Conservation (phyloP, 2,888 invertebrate species). For the Sympetrum striolatum region DNA sequence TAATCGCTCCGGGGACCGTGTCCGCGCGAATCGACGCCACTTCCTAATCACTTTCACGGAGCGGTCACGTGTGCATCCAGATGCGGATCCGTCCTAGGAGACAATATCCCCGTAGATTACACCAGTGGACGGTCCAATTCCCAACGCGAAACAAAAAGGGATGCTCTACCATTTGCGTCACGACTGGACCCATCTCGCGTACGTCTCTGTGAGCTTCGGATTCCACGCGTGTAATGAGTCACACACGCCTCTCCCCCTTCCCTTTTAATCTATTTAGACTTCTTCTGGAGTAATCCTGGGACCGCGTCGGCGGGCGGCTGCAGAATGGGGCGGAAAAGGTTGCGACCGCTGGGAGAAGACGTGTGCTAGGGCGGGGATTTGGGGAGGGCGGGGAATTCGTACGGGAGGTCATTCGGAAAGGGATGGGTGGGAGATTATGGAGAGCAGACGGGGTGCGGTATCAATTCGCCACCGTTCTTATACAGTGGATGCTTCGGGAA, state of each 20-base stretch:
- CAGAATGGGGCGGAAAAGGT: background rate
- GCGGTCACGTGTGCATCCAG: constrained; percentile 22
- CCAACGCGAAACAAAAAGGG: constrained; percentile 7
- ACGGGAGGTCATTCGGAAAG: background rate
- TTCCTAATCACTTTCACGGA: constrained; percentile 25
- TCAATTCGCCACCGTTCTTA: constrained; percentile 41
- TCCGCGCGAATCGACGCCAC: background rate
- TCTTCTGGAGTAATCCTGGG: constrained; percentile 17
- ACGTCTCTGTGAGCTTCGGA: constrained; percentile 18
- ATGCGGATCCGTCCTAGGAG: background rate
- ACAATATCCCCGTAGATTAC: background rate
- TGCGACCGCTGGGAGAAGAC: background rate
- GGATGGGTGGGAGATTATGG: constrained; percentile 4
- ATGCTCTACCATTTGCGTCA: constrained; percentile 29
- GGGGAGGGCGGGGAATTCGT: background rate
- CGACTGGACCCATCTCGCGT: background rate
- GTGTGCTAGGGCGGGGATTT: background rate
- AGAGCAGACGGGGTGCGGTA: constrained; percentile 2
- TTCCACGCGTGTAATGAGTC: constrained; percentile 39
- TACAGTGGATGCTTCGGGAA: background rate
- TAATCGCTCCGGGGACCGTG: background rate
- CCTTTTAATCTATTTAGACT: constrained; percentile 33
- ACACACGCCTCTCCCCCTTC: background rate
- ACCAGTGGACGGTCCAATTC: background rate
- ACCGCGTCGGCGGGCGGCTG: background rate